A percentile compares a stretch with the other conserved stretches of the same genome.
phyloP scores from a whole-genome alignment of 2,113 vertebrate species.

The Perccottus glenii region DNA sequence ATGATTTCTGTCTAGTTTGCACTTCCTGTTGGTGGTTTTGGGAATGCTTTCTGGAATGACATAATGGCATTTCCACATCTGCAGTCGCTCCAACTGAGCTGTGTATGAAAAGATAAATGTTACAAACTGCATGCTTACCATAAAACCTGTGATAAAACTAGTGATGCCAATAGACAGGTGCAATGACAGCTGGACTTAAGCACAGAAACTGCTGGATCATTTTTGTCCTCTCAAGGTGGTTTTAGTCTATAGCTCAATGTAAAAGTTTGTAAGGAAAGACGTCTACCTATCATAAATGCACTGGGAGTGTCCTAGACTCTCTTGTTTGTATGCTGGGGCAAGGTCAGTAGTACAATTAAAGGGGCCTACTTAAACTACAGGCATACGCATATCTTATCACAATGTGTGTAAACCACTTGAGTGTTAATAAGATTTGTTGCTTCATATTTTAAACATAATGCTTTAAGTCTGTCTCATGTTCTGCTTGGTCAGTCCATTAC shows the following conservation, averaged over 20 bases:
- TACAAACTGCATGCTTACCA: slow-evolving; percentile 11
- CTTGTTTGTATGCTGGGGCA: too few species aligned
- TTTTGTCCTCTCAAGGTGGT: neutral
- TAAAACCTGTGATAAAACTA: slow-evolving; percentile 21
- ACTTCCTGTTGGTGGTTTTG: slow-evolving; percentile 51
- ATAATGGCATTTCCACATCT: slow-evolving; percentile 52
- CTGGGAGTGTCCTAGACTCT: too few species aligned
- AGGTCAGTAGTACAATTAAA: too few species aligned
- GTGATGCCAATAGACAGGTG: slow-evolving; percentile 37
- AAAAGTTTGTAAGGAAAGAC: too few species aligned
- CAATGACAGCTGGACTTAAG: slow-evolving; percentile 48
- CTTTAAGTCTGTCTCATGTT: neutral
- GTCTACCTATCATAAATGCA: too few species aligned
- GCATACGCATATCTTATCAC: too few species aligned
- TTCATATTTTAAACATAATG: too few species aligned
- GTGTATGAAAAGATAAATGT: slow-evolving; percentile 39
- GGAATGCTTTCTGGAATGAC: slow-evolving; percentile 58
- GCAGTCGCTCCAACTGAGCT: slow-evolving; percentile 24
- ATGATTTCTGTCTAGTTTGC: slow-evolving; percentile 43
- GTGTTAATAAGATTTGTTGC: too few species aligned
- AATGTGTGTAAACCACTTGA: too few species aligned
- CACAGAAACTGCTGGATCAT: slow-evolving; percentile 18
- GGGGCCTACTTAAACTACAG: too few species aligned
- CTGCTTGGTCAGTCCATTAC: slow-evolving; percentile 12
- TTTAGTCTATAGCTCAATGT: too few species aligned